phyloP scores from a whole-genome alignment of 1,140 invertebrate genomes.

The Drosophila suzukii region DNA sequence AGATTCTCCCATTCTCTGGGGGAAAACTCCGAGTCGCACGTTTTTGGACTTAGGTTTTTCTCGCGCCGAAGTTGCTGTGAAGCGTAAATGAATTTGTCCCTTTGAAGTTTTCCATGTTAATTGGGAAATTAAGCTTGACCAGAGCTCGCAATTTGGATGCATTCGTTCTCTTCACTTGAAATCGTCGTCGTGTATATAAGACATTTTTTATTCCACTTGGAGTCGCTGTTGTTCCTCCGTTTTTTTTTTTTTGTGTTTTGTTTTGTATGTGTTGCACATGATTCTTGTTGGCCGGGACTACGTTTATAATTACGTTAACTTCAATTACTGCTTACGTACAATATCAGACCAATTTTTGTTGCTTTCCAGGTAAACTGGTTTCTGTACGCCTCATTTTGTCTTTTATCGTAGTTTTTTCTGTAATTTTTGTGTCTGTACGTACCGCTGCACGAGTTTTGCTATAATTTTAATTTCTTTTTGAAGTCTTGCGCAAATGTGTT shows the following conservation, averaged over 20 bases:
- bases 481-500: conserved; percentile 61
- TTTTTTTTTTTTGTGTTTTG: conserved; percentile 4
- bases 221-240: neutral
- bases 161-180: conserved; percentile 20
- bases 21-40: conserved; percentile 29
- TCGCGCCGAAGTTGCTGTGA: conserved; percentile 34
- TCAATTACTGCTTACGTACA: conserved; percentile 77
- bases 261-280: conserved; percentile 28
- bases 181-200: conserved; percentile 20
- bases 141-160: conserved; percentile 2
- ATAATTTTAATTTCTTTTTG: conserved; percentile 78
- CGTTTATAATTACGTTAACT: conserved; percentile 78
- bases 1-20: conserved; percentile 19
- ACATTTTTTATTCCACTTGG: conserved; percentile 20
- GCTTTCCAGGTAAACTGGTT: conserved; percentile 57
- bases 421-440: conserved; percentile 23
- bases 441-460: conserved; percentile 61
- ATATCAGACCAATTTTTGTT: conserved; percentile 66
- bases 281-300: conserved; percentile 44
- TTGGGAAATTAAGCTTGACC: conserved; percentile 65
- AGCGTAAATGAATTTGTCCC: conserved; percentile 63
- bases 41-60: conserved; percentile 49
- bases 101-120: conserved; percentile 67
- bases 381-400: conserved; percentile 47
- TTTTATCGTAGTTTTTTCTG: conserved; percentile 12